Percentiles rank a stretch among this genome's conserved stretches.
Conservation (phyloP, 1,140 invertebrate genomes). For the Pinna nobilis region DNA sequence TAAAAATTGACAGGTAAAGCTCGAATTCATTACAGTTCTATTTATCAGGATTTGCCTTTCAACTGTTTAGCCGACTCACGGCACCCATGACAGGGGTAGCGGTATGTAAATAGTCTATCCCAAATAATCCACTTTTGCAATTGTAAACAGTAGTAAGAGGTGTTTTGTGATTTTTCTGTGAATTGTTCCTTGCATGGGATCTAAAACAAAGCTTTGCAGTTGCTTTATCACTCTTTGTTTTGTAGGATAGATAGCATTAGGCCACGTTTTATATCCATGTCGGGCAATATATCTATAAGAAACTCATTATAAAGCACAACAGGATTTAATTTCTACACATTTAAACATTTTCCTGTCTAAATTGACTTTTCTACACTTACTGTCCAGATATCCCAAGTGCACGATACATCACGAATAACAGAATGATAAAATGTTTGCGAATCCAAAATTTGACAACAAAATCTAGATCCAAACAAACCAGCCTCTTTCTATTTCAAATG, state of each 20-base stretch:
- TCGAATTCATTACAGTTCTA: conserved; percentile 43
- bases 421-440: no score
- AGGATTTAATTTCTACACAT: no score
- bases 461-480: no score
- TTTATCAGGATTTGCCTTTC: conserved; percentile 43
- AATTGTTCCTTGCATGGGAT: background rate
- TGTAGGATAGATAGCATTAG: background rate
- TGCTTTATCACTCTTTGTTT: background rate
- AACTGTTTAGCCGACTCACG: conserved; percentile 35
- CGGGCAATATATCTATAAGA: no score
- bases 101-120: conserved; percentile 25
- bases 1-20: conserved; percentile 47
- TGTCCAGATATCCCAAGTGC: no score
- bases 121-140: conserved; percentile 6
- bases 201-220: background rate
- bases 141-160: background rate
- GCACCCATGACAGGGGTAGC: conserved; percentile 16
- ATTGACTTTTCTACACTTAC: no score
- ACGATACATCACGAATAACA: no score
- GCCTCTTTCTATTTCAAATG: no score
- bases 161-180: background rate
- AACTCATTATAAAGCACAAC: no score
- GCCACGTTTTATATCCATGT: conserved; percentile 18
- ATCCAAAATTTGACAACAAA: no score
- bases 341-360: no score